Conservation (phyloP, 2,888 invertebrate genomes). For the Cephus rjabovi region DNA sequence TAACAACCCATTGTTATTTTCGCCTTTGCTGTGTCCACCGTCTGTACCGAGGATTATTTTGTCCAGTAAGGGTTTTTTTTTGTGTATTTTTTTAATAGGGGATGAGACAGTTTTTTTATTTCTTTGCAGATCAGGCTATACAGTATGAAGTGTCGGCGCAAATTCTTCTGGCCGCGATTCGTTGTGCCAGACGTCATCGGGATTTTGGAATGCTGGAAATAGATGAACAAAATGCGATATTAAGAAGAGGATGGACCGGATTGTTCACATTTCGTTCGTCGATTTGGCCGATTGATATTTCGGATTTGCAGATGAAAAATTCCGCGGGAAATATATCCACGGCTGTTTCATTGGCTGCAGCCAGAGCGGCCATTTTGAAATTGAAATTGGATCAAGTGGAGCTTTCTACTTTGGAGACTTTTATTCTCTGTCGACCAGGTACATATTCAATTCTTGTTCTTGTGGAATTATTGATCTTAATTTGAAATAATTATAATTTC, state of each 20-base stretch:
- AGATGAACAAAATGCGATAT: conserved; percentile 70
- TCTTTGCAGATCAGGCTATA: conserved; percentile 35
- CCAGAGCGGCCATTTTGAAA: conserved; percentile 63
- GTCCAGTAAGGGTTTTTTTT: conserved; percentile 29
- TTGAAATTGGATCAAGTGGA: conserved; percentile 68
- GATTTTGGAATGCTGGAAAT: conserved; percentile 68
- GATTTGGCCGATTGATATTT: conserved; percentile 70
- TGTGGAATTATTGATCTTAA: neutral
- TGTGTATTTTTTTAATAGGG: no score
- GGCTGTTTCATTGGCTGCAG: conserved; percentile 36
- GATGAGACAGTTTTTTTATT: neutral
- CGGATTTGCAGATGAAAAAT: conserved; percentile 36
- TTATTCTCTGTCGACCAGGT: conserved; percentile 70
- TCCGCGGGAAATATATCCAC: conserved; percentile 14
- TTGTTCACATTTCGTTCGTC: conserved; percentile 72
- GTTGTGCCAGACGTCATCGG: conserved; percentile 70
- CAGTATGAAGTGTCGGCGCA: conserved; percentile 72
- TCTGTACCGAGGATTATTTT: conserved; percentile 33
- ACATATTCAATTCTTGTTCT: conserved; percentile 16
- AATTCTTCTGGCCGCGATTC: conserved; percentile 71
- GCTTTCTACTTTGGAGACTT: conserved; percentile 67
- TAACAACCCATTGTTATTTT: conserved; percentile 12
- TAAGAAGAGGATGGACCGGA: conserved; percentile 72
- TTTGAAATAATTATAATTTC: neutral
- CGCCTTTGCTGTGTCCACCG: conserved; percentile 26